A percentile compares a stretch with the other conserved stretches of the same genome.
phyloP scores from a whole-genome alignment of 2,888 invertebrate genomes.

The Agrochola litura region DNA sequence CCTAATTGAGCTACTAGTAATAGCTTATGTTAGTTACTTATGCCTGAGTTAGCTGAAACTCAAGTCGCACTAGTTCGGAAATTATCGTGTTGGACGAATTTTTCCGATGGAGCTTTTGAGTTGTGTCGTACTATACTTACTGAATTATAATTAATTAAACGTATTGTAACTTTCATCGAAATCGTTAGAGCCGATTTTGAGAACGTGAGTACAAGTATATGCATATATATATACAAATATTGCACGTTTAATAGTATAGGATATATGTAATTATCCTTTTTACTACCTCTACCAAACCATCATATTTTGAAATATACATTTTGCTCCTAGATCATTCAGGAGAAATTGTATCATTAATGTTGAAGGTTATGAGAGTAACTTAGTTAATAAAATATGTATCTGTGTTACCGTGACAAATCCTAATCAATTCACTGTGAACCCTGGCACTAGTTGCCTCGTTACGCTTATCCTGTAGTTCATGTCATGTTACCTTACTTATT shows the following conservation, averaged over 20 bases:
- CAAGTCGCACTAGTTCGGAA: not conserved
- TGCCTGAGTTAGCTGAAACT: not conserved
- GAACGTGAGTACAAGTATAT: too few species aligned
- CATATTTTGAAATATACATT: not conserved
- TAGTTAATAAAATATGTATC: conserved; percentile 46
- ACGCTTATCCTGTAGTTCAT: conserved; percentile 21
- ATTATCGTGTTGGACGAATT: too few species aligned
- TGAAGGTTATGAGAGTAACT: conserved; percentile 23
- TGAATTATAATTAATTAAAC: conserved; percentile 43
- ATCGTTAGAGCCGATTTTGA: too few species aligned
- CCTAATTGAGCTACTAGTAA: not conserved
- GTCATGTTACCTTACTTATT: conserved; percentile 13
- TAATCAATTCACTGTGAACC: conserved; percentile 53
- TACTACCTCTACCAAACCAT: not conserved
- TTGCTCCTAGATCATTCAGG: not conserved
- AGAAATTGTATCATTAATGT: conserved; percentile 7
- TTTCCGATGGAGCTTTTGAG: not conserved
- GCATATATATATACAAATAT: too few species aligned
- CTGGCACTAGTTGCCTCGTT: conserved; percentile 23
- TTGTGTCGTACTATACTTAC: not conserved
- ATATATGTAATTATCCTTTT: too few species aligned
- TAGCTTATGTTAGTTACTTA: too few species aligned
- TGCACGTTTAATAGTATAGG: too few species aligned
- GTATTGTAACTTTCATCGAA: too few species aligned
- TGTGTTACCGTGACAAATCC: conserved; percentile 57